Conservation (phyloP, 2,113 vertebrate species). For the Bettongia penicillata region DNA sequence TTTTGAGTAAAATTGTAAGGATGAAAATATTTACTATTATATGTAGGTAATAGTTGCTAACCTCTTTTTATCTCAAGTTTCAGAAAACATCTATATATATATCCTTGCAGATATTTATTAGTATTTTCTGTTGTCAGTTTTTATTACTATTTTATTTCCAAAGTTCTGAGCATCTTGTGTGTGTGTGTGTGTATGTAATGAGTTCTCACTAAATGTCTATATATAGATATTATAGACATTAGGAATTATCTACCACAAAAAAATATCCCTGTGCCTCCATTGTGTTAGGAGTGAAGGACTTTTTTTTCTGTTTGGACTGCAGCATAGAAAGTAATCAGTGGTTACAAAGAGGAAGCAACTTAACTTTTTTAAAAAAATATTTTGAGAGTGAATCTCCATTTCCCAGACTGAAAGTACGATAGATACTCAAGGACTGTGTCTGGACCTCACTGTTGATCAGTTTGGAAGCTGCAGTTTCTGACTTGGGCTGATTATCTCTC, state of each 20-base stretch:
- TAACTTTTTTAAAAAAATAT: neutral
- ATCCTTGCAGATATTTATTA: neutral
- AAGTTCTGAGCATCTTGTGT: neutral
- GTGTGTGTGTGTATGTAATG: neutral
- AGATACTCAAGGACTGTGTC: neutral
- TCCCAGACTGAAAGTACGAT: no score
- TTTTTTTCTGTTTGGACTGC: neutral
- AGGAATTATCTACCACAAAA: neutral
- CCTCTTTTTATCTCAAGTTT: neutral
- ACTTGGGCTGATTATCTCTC: neutral
- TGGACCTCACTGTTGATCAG: neutral
- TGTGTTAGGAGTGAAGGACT: neutral
- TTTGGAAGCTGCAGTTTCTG: neutral
- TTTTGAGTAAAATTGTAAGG: neutral
- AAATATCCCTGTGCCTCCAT: neutral
- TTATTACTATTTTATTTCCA: neutral
- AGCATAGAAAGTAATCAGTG: neutral
- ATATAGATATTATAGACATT: neutral
- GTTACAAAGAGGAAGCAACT: neutral
- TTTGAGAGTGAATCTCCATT: neutral
- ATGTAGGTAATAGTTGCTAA: neutral
- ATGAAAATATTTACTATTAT: neutral
- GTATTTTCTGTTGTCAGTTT: neutral
- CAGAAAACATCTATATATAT: neutral
- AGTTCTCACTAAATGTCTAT: neutral